Evolutionary conservation across 2,797 vertebrate species (phyloP).

Genomic region (Myotis vivesi): DNA sequence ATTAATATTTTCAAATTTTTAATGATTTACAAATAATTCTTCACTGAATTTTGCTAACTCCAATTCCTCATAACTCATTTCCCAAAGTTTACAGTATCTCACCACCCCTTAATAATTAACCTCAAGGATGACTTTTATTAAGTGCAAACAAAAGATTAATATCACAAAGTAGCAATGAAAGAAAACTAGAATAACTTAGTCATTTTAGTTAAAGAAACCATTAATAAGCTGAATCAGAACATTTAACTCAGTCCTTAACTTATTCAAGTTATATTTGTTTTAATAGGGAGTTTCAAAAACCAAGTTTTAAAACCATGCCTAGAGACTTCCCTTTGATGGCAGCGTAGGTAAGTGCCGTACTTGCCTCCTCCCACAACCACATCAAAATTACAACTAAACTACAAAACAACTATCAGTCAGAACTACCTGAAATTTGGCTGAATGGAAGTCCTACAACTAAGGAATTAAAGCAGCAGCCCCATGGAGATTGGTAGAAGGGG

Average conservation of each 20-base stretch:
- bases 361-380: not conserved
- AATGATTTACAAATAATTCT: slow-evolving; percentile 57
- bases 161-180: slow-evolving; percentile 33
- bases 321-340: not conserved
- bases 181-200: not conserved
- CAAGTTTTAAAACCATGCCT: slow-evolving; percentile 36
- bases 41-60: slow-evolving; percentile 44
- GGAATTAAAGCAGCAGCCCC: not conserved
- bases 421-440: not conserved
- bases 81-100: slow-evolving; percentile 40
- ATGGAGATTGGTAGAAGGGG: not conserved
- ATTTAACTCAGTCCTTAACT: slow-evolving; percentile 39
- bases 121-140: slow-evolving; percentile 48
- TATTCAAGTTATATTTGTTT: slow-evolving; percentile 33
- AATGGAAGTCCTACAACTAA: not conserved
- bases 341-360: not conserved
- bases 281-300: not conserved
- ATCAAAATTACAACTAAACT: not conserved
- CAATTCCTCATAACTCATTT: slow-evolving; percentile 47
- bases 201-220: slow-evolving; percentile 36
- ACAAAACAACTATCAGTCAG: not conserved
- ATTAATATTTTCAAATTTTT: slow-evolving; percentile 58
- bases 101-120: slow-evolving; percentile 24
- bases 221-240: slow-evolving; percentile 14
- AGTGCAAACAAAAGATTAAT: slow-evolving; percentile 38